A percentile compares a stretch with the other conserved stretches of the same genome.
These are phyloP conservation scores for Talpa occidentalis DNA, from an alignment of 2,113 vertebrate species.

Conservation along the genomic window DNA sequence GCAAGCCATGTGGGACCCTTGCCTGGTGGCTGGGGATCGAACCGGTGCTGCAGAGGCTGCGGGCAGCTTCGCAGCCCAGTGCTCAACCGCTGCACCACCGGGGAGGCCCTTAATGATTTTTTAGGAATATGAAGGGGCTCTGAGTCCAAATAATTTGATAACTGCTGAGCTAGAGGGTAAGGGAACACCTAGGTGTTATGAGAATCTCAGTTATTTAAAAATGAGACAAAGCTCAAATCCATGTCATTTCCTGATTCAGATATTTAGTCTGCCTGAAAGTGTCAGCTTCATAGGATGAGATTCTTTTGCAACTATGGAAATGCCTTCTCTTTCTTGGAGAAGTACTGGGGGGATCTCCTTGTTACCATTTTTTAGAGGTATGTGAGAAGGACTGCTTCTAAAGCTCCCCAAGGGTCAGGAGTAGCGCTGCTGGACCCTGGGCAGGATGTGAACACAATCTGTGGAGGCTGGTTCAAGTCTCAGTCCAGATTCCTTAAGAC, in stretches of 20 bases:
- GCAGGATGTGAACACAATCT: not conserved
- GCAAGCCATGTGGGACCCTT: too few species aligned
- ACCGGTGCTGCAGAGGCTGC: too few species aligned
- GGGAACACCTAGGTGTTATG: not conserved
- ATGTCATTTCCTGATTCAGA: not conserved
- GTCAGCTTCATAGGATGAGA: not conserved
- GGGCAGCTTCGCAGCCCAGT: too few species aligned
- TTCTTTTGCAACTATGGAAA: constrained; percentile 19
- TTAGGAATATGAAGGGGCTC: not conserved
- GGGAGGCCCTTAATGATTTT: too few species aligned
- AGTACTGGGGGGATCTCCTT: not conserved
- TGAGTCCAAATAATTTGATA: not conserved
- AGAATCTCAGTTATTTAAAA: not conserved
- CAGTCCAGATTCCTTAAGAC: not conserved
- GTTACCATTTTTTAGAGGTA: not conserved
- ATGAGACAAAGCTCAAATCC: not conserved
- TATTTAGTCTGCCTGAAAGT: not conserved
- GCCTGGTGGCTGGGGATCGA: too few species aligned
- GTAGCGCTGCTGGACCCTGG: not conserved
- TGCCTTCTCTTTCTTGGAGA: not conserved
- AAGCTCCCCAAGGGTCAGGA: not conserved
- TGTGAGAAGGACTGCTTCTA: not conserved
- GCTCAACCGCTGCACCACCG: too few species aligned
- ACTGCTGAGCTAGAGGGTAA: not conserved
- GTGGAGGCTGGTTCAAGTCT: not conserved